phyloP scores from a whole-genome alignment of 2,113 vertebrate species.

The Strix uralensis region DNA sequence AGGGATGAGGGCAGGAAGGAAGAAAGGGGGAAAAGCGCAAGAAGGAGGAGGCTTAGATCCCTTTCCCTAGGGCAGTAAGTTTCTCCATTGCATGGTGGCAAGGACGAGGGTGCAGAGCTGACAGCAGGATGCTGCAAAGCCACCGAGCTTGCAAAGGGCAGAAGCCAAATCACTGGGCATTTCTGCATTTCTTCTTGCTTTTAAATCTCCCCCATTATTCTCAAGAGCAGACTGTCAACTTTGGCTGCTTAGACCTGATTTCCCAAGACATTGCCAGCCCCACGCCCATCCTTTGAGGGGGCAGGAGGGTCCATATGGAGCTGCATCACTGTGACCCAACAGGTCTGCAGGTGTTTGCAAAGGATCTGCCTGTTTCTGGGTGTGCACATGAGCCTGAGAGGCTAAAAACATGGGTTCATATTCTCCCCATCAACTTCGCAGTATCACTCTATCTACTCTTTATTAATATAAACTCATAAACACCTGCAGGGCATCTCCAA shows the following conservation, averaged over 20 bases:
- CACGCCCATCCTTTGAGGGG: rapidly evolving
- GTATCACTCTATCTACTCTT: background rate
- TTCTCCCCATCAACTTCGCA: background rate
- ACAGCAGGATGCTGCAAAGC: background rate
- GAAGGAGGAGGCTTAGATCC: background rate
- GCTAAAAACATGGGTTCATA: rapidly evolving
- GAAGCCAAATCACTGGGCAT: background rate
- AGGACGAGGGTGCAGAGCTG: background rate
- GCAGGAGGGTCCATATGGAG: rapidly evolving
- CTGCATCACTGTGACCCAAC: rapidly evolving
- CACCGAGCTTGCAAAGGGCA: background rate
- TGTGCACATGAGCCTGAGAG: rapidly evolving
- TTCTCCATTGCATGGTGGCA: rapidly evolving
- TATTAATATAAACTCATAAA: background rate
- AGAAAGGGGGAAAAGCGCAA: background rate
- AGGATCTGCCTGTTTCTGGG: background rate
- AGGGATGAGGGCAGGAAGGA: background rate
- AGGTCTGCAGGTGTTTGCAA: background rate
- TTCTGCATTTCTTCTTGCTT: background rate
- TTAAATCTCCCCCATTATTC: background rate
- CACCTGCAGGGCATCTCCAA: background rate
- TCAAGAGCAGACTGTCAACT: background rate
- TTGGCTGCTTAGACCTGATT: background rate
- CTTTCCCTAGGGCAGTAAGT: background rate
- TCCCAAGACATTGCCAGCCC: background rate